Conservation (phyloP, 2,113 vertebrate genomes). For the Dasyurus viverrinus region DNA sequence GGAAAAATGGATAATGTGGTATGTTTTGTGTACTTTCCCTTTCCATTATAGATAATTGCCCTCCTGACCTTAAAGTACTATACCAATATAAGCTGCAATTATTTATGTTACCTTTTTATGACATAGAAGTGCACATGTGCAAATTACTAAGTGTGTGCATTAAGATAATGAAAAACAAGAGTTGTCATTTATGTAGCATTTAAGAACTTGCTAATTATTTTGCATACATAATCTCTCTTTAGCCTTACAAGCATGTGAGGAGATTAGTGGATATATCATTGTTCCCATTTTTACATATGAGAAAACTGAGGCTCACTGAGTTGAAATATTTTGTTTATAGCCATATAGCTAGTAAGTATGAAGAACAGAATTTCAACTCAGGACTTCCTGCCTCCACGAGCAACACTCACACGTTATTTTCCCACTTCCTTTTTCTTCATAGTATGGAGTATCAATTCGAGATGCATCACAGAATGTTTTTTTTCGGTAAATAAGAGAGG, state of each 20-base stretch:
- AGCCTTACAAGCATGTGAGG: neutral
- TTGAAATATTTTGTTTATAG: no score
- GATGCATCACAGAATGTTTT: neutral
- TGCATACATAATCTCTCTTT: neutral
- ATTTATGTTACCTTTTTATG: neutral
- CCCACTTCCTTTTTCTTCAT: neutral
- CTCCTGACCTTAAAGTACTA: neutral
- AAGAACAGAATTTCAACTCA: neutral
- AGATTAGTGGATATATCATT: neutral
- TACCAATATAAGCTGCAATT: neutral
- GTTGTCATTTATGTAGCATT: neutral
- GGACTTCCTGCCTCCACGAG: neutral
- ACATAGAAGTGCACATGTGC: neutral
- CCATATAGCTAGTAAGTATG: neutral
- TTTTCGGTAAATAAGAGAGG: neutral
- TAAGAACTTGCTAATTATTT: neutral
- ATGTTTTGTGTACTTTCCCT: neutral
- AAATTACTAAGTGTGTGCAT: neutral
- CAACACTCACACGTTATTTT: no score
- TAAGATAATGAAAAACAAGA: neutral
- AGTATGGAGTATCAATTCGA: neutral
- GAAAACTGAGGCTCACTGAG: no score
- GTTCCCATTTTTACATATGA: no score
- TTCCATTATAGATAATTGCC: no score
- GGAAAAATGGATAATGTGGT: neutral